Conservation (phyloP, 2,113 vertebrate genomes). For the Girardinichthys multiradiatus region DNA sequence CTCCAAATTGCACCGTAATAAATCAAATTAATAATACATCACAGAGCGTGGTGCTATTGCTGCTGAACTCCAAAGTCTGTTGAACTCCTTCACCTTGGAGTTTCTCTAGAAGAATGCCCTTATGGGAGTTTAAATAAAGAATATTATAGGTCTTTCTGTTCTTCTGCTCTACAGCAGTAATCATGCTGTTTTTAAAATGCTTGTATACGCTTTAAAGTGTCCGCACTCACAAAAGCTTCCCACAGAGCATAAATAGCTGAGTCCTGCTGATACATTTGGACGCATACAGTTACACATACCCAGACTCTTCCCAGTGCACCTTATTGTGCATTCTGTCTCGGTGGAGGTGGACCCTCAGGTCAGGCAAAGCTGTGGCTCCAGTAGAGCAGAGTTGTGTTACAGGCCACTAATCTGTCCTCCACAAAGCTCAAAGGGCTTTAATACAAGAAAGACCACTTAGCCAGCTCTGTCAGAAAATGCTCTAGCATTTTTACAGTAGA, state of each 20-base stretch:
- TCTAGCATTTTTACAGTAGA: slow-evolving; percentile 40
- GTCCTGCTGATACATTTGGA: background rate
- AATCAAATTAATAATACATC: slow-evolving; percentile 1
- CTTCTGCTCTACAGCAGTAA: background rate
- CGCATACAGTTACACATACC: background rate
- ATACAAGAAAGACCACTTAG: slow-evolving; percentile 61
- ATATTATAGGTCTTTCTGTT: background rate
- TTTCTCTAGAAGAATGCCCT: background rate
- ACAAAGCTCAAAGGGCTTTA: slow-evolving; percentile 47
- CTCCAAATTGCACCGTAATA: background rate
- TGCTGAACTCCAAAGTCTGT: background rate
- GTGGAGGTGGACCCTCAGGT: slow-evolving; percentile 39
- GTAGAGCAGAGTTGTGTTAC: slow-evolving; percentile 50
- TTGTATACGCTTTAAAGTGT: background rate
- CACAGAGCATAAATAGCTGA: background rate
- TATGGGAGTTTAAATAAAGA: background rate
- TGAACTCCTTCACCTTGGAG: slow-evolving; percentile 15
- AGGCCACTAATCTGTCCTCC: slow-evolving; percentile 61
- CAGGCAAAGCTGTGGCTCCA: slow-evolving; percentile 55
- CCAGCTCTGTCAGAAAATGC: slow-evolving; percentile 51
- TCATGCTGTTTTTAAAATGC: background rate
- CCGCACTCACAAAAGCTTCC: background rate
- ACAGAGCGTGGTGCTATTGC: background rate
- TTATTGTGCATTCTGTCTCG: slow-evolving; percentile 45
- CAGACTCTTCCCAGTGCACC: background rate